Evolutionary conservation across 2,113 vertebrate genomes (phyloP).

Genomic region (Elephantulus edwardii): DNA sequence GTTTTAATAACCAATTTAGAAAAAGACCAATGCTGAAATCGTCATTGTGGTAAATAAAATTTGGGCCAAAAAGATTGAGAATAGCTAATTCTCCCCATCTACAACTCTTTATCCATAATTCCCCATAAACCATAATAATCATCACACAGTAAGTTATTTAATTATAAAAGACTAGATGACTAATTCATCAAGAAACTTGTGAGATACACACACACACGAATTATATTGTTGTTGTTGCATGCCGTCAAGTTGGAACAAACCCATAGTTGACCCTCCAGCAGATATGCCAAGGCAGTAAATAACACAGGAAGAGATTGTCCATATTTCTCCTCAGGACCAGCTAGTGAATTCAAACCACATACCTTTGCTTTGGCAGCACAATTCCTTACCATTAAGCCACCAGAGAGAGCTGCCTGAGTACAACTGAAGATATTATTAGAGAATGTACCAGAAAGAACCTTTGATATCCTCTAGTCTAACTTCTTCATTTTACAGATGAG

Average conservation of each 20-base stretch:
- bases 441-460: conserved; percentile 27
- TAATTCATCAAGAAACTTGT: conserved; percentile 34
- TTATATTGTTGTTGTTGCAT: too few relatives aligned
- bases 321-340: too few relatives aligned
- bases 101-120: neutral
- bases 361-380: too few relatives aligned
- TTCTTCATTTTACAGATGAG: conserved; percentile 30
- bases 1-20: neutral
- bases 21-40: conserved; percentile 10
- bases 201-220: conserved; percentile 54
- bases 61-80: neutral
- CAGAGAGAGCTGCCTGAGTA: too few relatives aligned
- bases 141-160: neutral
- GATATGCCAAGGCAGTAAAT: too few relatives aligned
- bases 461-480: neutral
- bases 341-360: too few relatives aligned
- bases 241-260: too few relatives aligned
- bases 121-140: neutral
- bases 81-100: neutral
- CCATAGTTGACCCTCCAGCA: too few relatives aligned
- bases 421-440: conserved; percentile 46
- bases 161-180: conserved; percentile 5
- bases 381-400: too few relatives aligned
- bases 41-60: neutral
- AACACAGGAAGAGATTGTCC: too few relatives aligned